Conservation (phyloP, 2,113 vertebrate genomes). For the Typhlomys cinereus region DNA sequence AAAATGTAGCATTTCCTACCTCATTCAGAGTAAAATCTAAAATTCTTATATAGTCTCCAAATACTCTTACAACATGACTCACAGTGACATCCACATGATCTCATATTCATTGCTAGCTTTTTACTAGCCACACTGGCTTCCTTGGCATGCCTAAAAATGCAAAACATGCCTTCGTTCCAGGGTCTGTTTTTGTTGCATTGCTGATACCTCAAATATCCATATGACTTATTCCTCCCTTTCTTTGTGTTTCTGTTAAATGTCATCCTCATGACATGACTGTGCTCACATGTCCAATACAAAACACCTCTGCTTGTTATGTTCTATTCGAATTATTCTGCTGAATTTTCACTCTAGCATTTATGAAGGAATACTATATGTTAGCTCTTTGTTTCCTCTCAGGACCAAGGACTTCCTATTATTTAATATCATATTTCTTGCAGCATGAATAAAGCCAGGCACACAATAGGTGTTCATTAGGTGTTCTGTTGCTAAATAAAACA, state of each 20-base stretch:
- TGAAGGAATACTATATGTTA: background rate
- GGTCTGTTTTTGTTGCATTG: background rate
- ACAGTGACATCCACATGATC: background rate
- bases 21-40: conserved; percentile 5
- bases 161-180: background rate
- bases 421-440: background rate
- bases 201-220: background rate
- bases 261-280: background rate
- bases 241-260: conserved; percentile 1
- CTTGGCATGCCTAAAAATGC: background rate
- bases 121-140: background rate
- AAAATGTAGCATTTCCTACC: background rate
- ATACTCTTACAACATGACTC: background rate
- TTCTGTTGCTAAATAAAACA: background rate
- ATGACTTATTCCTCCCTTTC: background rate
- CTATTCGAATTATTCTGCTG: background rate
- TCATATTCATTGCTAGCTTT: background rate
- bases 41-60: background rate
- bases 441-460: background rate
- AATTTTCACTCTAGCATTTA: background rate
- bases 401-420: background rate
- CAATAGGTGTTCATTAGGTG: background rate
- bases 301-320: background rate
- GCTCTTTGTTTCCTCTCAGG: background rate
- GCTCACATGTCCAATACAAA: background rate